Base-by-base conservation (phyloP, 2,888 invertebrate genomes). In the Temnothorax unifasciatus region DNA sequence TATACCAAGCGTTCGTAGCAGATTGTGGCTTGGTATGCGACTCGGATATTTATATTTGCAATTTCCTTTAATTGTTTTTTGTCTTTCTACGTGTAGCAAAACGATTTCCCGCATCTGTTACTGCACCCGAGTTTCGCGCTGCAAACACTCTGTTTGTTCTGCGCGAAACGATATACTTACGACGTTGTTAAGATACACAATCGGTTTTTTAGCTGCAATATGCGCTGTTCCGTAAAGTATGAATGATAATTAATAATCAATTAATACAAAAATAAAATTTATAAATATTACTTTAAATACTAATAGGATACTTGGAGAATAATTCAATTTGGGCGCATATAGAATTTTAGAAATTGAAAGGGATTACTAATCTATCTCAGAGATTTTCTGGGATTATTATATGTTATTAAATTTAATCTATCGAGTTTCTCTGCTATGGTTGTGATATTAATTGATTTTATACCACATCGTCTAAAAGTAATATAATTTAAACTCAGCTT, bases 41-140 rank as follows among this genome's bases (percentile, higher is more conserved):
- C 54, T 57, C 29, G 74, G 76, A 79, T 81, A 91, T 92, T 92
- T 90, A 88, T 90, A 89, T 89, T 89, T 88, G 77, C 88, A 88
- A 87, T 88, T 91, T 85, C 79, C 84, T 81, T 71, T 59, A 59
- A 79, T 79, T 79, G 71, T 79, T 71, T 84, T 81, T 86, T 21
- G 34, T 54, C 76, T 75, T 63, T 64, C 61, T 38, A 11, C 57
- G 47, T 63, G 57, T 47, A 57, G 34, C 41, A 50, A 34, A 34
- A 83, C 88, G 84, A 90, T 92, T 92, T 88, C 82, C 87, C 82
- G 88, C 89, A 89, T 90, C 87, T 88, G 92, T 81, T 47, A 21
- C 71, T 29, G 18, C 71, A 34, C 6, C 34, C 21, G 34, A 34
- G 57, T 63, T 63, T 54, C 41, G 13, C 73, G 4, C 34, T 50